Percentiles rank a stretch among this genome's conserved stretches.
These are phyloP conservation scores for Scelioninae gen. 1 DNA, from an alignment of 2,888 invertebrate species.

Conservation along the genomic window DNA sequence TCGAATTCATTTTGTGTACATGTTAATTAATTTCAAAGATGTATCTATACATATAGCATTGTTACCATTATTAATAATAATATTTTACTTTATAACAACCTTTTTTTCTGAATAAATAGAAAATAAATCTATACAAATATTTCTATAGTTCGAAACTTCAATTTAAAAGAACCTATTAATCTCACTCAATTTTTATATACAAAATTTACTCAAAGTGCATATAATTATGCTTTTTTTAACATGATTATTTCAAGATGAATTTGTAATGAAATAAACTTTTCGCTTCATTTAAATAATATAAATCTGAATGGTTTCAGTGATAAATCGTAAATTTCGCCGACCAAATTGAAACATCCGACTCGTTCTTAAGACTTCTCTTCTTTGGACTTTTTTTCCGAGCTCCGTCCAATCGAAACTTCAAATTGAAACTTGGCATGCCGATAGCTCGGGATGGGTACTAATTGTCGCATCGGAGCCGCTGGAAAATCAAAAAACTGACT, in stretches of 20 bases:
- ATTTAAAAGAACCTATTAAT: too few species aligned
- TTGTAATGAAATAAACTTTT: neutral
- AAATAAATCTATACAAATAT: too few species aligned
- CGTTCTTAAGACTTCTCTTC: constrained; percentile 60
- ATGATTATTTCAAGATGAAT: neutral
- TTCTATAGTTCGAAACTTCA: too few species aligned
- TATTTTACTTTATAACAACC: too few species aligned
- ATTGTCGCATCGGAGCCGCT: constrained; percentile 28
- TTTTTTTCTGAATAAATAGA: too few species aligned
- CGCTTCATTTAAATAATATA: neutral
- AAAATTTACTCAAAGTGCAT: too few species aligned
- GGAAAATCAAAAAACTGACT: constrained; percentile 61
- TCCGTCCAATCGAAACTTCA: constrained; percentile 38
- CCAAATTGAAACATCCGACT: constrained; percentile 13
- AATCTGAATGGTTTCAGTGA: neutral
- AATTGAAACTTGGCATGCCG: constrained; percentile 46
- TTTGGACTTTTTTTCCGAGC: constrained; percentile 27
- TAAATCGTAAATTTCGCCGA: constrained; percentile 4
- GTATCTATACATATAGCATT: too few species aligned
- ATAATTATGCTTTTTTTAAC: neutral
- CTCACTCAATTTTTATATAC: too few species aligned
- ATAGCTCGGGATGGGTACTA: constrained; percentile 32
- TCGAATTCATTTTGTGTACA: too few species aligned
- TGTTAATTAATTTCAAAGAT: too few species aligned
- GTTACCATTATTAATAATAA: too few species aligned